Base-by-base conservation (phyloP, 2,797 vertebrate genomes). In the Poecilia velifera region DNA sequence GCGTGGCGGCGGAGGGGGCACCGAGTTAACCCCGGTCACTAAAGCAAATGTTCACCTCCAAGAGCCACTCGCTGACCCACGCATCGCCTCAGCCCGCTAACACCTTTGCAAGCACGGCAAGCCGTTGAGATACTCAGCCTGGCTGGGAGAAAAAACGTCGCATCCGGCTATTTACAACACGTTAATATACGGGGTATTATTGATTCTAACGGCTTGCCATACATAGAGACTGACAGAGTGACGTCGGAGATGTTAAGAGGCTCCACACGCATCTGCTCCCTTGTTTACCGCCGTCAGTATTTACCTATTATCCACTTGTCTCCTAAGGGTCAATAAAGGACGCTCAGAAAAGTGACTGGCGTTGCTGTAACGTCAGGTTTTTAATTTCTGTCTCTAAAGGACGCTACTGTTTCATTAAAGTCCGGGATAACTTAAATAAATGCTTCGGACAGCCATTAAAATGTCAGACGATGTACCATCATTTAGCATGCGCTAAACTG, bases 41-140 rank as follows among this genome's bases (percentile, higher is more conserved):
- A 25, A 79, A 25, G 73, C 45, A 14, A 10, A 3, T 1, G 41
- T 14, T 59, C 49, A 14, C 36, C 5, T 4, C 41, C 49, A 5
- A 41, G 18, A n/a, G 43, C 45, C 16, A 16, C 1, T 16, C 51
- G 3, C 72, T 43, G 71, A 70, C 72, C 39, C 73, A 71, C 43
- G 43, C 91, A 91, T 89, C 57, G 45, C 73, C 28, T 53, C 46
- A 41, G 36, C 20, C 36, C 9, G 64, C 36, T 41, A 12, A 34
- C 62, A 7, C 5, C 28, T 18, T 62, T 57, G n/a, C 55, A 55
- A 10, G 3, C n/a, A 31, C 25, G n/a, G 55, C 55, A 59, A 31
- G 28, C 57, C 5, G 57, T 59, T 31, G 57, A 13, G 25, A 59
- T 16, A 14, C 28, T 28, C 28, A 31, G 4, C 5, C 7, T 31